Evolutionary conservation across 2,113 vertebrate genomes (phyloP).

Genomic region (Ramphastos sulfuratus): DNA sequence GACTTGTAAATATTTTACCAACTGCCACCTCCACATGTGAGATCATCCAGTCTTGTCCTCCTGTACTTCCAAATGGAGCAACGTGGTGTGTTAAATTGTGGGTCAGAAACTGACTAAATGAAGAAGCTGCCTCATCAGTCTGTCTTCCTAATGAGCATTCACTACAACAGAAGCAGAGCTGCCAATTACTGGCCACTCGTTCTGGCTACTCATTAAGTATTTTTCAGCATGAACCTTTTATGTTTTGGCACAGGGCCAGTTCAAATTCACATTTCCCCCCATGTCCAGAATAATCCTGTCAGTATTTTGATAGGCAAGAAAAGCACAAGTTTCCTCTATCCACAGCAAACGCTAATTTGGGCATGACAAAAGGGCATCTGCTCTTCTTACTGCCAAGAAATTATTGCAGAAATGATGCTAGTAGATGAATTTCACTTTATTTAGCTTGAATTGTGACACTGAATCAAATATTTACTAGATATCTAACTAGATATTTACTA

Average conservation of each 20-base stretch:
- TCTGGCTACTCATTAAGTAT: slow-evolving; percentile 35
- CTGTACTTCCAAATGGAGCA: neutral
- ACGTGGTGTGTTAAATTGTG: neutral
- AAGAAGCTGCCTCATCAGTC: neutral
- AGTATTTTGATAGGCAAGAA: neutral
- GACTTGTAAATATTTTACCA: slow-evolving; percentile 14
- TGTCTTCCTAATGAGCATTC: slow-evolving; percentile 14
- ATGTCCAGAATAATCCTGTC: neutral
- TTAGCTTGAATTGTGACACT: slow-evolving; percentile 5
- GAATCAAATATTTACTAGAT: slow-evolving; percentile 25
- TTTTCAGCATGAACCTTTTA: slow-evolving; percentile 1
- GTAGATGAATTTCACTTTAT: slow-evolving; percentile 5
- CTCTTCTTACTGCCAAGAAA: neutral
- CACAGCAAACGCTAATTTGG: slow-evolving; percentile 3
- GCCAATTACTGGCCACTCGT: slow-evolving; percentile 35
- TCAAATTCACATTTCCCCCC: neutral
- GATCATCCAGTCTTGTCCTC: neutral
- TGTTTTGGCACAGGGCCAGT: neutral
- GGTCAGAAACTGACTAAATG: slow-evolving; percentile 20
- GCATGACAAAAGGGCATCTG: slow-evolving; percentile 26
- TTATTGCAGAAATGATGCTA: neutral
- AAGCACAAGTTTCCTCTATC: neutral
- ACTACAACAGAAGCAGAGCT: neutral
- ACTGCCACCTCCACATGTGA: neutral
- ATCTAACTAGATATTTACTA: neutral